Base-by-base conservation (phyloP, 2,888 invertebrate genomes). In the Nycteola revayana region DNA sequence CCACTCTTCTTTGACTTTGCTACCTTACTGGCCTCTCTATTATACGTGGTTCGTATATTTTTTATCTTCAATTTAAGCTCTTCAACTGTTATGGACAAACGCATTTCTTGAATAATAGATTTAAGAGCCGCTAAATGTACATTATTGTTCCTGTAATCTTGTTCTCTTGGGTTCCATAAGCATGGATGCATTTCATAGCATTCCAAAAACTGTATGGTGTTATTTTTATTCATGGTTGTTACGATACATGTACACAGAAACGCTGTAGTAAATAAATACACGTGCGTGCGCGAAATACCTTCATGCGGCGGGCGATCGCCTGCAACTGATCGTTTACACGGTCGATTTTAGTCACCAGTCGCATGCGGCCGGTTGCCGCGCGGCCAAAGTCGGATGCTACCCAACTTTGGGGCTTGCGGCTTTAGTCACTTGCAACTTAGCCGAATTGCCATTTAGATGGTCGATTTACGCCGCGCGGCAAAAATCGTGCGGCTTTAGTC, bases 311-410 rank as follows among this genome's bases (percentile, higher is more conserved):
- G 25, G 31, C 25, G 25, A 31, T 45, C 36, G 42, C 36, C 45
- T 44, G 39, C 36, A 48, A 41, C 46, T 50, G 40, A 48, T 37
- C 25, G 24, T 43, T 54, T 49, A 48, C 40, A 42, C 32, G 40
- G 40, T 42, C 47, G 47, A 42, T 47, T 49, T 53, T 41, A 49
- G 36, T 47, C 58, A 54, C 58, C 56, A 61, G 59, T 32, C 53
- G 55, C 56, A 58, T 62, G 54, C 57, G 55, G 59, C 58, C 54
- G 52, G 52, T 58, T 17, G 60, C 53, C 58, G 59, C 58, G 58
- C 60, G 56, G 56, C 44, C 42, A 60, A 65, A 62, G 56, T 63
- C 61, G 59, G 57, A 60, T 58, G 60, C 60, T 61, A 61, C 54
- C 51, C 53, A 58, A 62, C 63, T 61, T 63, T 60, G 60, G 53